phyloP scores from a whole-genome alignment of 2,888 invertebrate genomes.

The Eupithecia subfuscata region DNA sequence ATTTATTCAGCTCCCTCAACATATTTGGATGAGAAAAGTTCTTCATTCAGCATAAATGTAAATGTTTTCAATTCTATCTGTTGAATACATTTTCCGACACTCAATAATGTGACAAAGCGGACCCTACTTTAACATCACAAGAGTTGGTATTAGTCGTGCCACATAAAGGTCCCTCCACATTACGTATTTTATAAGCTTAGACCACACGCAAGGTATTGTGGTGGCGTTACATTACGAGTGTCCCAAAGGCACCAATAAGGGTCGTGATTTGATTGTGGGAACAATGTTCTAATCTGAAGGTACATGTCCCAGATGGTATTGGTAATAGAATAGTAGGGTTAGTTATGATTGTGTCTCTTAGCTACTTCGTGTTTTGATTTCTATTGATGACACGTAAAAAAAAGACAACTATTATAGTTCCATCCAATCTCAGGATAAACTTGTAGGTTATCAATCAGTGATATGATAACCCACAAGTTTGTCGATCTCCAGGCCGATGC shows the following conservation, averaged over 20 bases:
- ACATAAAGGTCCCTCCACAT: background rate
- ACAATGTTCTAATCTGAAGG: constrained; percentile 21
- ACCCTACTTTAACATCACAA: constrained; percentile 7
- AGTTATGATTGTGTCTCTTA: background rate
- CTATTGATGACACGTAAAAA: background rate
- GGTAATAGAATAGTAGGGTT: constrained; percentile 1
- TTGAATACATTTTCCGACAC: background rate
- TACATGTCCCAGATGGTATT: constrained; percentile 7
- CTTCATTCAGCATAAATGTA: background rate
- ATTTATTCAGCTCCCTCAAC: background rate
- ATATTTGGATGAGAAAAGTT: background rate
- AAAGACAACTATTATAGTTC: background rate
- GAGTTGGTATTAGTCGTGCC: background rate
- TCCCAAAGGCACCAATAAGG: constrained; percentile 13
- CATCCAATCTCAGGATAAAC: background rate
- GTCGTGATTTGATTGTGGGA: constrained; percentile 22
- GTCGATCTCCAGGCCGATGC: background rate
- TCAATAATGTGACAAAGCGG: constrained; percentile 10
- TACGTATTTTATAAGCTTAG: constrained; percentile 10
- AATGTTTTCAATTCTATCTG: background rate
- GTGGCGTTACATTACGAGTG: constrained; percentile 6
- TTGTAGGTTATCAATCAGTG: background rate
- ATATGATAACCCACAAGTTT: background rate
- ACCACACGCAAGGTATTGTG: constrained; percentile 4
- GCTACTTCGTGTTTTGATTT: background rate